These are phyloP conservation scores for Coreoperca whiteheadi DNA, from an alignment of 2,113 vertebrate species.

Conservation along the genomic window DNA sequence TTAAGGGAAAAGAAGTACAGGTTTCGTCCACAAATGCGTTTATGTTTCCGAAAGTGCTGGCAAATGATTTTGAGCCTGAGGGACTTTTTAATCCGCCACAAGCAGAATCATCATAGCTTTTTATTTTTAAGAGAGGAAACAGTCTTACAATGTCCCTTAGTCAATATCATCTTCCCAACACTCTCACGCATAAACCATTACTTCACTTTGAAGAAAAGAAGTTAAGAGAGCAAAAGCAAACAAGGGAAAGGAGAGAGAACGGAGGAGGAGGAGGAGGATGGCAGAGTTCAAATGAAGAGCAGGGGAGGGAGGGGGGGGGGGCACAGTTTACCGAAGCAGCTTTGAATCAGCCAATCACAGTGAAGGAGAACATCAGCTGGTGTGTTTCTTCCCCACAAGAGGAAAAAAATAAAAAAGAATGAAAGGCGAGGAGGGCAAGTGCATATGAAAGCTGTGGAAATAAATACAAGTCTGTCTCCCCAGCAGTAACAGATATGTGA, in stretches of 20 bases:
- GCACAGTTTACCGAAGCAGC: constrained; percentile 84
- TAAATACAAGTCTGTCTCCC: constrained; percentile 81
- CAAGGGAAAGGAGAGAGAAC: constrained; percentile 35
- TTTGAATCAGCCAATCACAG: constrained; percentile 86
- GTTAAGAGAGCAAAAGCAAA: constrained; percentile 59
- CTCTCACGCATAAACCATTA: constrained; percentile 62
- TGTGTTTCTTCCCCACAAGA: constrained; percentile 72
- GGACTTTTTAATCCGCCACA: constrained; percentile 31
- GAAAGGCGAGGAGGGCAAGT: constrained; percentile 81
- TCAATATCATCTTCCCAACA: constrained; percentile 59
- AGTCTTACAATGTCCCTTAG: constrained; percentile 40
- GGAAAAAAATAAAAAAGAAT: constrained; percentile 77
- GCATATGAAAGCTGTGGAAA: constrained; percentile 81
- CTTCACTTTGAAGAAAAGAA: constrained; percentile 50
- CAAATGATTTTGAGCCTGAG: constrained; percentile 55
- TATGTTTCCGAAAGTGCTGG: constrained; percentile 67
- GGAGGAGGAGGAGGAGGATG: constrained; percentile 36
- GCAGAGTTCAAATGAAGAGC: constrained; percentile 71
- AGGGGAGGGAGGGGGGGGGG: constrained; percentile 53
- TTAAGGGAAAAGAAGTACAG: constrained; percentile 60
- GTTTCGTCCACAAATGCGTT: constrained; percentile 64
- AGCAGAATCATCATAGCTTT: constrained; percentile 21
- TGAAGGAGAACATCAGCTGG: constrained; percentile 86
- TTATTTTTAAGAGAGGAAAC: constrained; percentile 32
- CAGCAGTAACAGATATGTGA: constrained; percentile 78